Conservation (phyloP, 2,113 vertebrate species). For the Puffinus mauretanicus region DNA sequence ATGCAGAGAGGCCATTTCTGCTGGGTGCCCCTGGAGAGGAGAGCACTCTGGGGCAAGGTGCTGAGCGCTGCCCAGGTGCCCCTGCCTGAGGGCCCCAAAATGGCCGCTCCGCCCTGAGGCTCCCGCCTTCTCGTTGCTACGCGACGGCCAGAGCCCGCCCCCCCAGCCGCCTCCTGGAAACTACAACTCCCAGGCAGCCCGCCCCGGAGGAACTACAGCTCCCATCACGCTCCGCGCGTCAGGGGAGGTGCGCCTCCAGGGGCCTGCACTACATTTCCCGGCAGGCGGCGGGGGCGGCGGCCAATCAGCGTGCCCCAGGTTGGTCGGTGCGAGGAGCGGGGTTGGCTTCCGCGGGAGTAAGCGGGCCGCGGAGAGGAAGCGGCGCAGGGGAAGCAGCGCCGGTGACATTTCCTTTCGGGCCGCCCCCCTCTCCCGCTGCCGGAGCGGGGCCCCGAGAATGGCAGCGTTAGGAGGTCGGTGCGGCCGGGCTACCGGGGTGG, state of each 20-base stretch:
- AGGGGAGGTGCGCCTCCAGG: accelerated
- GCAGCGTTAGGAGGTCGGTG: constrained; percentile 96
- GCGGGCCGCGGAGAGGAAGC: constrained; percentile 51
- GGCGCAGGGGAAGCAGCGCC: constrained; percentile 37
- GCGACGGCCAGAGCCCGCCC: neutral
- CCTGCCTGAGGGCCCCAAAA: neutral
- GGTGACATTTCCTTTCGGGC: constrained; percentile 74
- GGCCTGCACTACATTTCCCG: constrained; percentile 26
- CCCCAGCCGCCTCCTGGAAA: accelerated
- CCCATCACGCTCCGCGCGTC: neutral
- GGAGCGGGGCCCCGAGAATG: constrained; percentile 83
- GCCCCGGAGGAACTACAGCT: accelerated
- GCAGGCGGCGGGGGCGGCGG: accelerated
- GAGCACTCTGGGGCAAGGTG: accelerated
- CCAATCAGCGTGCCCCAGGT: neutral
- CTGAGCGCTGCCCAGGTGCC: accelerated
- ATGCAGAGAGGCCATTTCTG: accelerated
- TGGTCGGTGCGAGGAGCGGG: neutral
- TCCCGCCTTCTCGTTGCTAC: neutral
- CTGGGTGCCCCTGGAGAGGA: accelerated
- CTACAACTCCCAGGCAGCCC: neutral
- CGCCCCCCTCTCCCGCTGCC: constrained; percentile 62
- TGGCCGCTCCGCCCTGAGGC: neutral
- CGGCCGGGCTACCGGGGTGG: neutral
- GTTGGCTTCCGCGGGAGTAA: constrained; percentile 20